Conservation (phyloP, 2,113 vertebrate genomes). For the Brachypteracias leptosomus region DNA sequence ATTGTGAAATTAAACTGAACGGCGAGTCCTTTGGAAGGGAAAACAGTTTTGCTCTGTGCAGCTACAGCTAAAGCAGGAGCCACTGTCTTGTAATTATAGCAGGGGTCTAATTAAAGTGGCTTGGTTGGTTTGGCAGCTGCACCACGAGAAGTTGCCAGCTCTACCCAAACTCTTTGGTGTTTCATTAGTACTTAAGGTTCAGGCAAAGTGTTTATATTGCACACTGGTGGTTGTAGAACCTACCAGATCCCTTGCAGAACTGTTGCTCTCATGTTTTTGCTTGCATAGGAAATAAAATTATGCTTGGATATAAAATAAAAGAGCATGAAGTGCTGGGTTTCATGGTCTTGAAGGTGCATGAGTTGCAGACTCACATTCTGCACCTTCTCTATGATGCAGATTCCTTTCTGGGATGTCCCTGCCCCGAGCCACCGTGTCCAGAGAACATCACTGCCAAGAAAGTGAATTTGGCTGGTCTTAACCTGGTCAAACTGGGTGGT, state of each 20-base stretch:
- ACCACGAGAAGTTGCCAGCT: slow-evolving; percentile 55
- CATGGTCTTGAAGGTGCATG: too few species aligned
- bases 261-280: background rate
- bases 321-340: background rate
- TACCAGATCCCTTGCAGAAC: background rate
- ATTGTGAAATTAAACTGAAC: slow-evolving; percentile 28
- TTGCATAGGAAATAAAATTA: accelerated
- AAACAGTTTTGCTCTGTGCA: slow-evolving; percentile 62
- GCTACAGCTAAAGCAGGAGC: slow-evolving; percentile 57
- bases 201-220: background rate
- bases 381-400: too few species aligned
- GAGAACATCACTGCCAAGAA: too few species aligned
- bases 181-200: background rate
- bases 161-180: slow-evolving; percentile 11
- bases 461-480: background rate
- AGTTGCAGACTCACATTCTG: too few species aligned
- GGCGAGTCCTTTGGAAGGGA: slow-evolving; percentile 49
- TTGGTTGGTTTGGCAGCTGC: slow-evolving; percentile 55
- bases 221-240: background rate
- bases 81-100: slow-evolving; percentile 55
- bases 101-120: slow-evolving; percentile 41
- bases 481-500: background rate
- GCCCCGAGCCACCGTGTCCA: too few species aligned
- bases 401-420: too few species aligned
- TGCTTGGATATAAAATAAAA: accelerated